Evolutionary conservation across 2,888 invertebrate species (phyloP).

Genomic region (Habrosyne pyritoides): DNA sequence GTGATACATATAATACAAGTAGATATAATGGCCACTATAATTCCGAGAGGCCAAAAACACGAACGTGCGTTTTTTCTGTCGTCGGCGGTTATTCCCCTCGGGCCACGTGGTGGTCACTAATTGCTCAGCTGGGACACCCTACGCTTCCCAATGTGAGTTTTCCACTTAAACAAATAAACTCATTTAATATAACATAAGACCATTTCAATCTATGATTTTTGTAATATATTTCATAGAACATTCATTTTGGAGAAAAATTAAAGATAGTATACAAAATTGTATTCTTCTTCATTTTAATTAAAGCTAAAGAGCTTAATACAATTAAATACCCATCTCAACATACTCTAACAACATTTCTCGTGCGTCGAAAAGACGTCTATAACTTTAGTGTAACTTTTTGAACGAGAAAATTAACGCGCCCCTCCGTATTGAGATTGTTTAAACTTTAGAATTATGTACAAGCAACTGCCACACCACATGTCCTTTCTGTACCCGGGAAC

Average conservation of each 20-base stretch:
- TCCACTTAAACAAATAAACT: constrained; percentile 67
- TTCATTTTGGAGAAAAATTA: too few species aligned
- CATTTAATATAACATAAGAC: constrained; percentile 4
- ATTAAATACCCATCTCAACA: not conserved
- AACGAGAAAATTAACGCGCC: constrained; percentile 61
- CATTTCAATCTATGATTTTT: not conserved
- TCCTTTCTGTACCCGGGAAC: constrained; percentile 77
- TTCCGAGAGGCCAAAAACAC: constrained; percentile 34
- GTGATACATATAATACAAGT: constrained; percentile 10
- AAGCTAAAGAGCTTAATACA: not conserved
- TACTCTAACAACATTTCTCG: not conserved
- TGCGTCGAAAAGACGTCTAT: constrained; percentile 2
- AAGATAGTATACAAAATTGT: not conserved
- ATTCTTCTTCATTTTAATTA: not conserved
- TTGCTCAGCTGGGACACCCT: constrained; percentile 80
- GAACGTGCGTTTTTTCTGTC: constrained; percentile 49
- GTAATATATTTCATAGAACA: not conserved
- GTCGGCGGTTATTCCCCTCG: constrained; percentile 71
- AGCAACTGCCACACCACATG: constrained; percentile 70
- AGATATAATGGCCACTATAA: constrained; percentile 23
- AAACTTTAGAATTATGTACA: constrained; percentile 79
- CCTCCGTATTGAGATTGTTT: constrained; percentile 76
- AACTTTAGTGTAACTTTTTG: constrained; percentile 10
- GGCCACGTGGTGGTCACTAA: constrained; percentile 78
- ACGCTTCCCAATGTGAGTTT: constrained; percentile 63